Evolutionary conservation across 2,797 vertebrate species (phyloP), one percentile per base, ranked within the genome.

Genomic region (Sebastes matsubarae): DNA sequence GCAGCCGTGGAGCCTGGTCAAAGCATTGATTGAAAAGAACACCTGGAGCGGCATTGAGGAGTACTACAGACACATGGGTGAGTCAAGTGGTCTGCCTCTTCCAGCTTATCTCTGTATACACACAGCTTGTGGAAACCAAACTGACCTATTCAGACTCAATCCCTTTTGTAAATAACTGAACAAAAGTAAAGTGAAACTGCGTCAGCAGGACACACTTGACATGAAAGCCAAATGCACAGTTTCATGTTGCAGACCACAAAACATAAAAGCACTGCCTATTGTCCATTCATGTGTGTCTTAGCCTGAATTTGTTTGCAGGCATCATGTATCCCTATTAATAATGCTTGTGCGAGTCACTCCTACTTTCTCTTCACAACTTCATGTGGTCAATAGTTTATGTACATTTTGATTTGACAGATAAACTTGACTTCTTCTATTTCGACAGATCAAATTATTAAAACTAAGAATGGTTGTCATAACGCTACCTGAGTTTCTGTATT

Each of bases 1-100:
- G 92, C 97, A 98, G 93, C 97, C 97, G 0, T 98, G 97, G 97
- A 97, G 96, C 79, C 94, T 98, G 12, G 97, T 98, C 80, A 97
- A 97, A 88, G 94, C 96, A 0, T 91, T 98, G 79, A 98, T 98
- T 1, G 97, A 98, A 86, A 98, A 97, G 92, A 98, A 98, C 86
- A 96, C 97, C 0, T 97, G 97, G 97, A 98, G 95, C 0, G 97
- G 97, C 32, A 97, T 98, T 2, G 97, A 97, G 52, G 97, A 98
- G 34, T 97, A 97, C 75, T 98, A 97, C 93, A 95, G 96, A 79
- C 96, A 97, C 88, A 94, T 98, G 95, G 97, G 97, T 98, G 94
- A 67, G 95, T 81, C 71, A 46, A 54, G 3, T 29, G 25, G 4
- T 57, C 5, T 1, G 5, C 24, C 63, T 54, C 10, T 4, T 4